phyloP scores from a whole-genome alignment of 2,797 vertebrate genomes.

The Antrozous pallidus region DNA sequence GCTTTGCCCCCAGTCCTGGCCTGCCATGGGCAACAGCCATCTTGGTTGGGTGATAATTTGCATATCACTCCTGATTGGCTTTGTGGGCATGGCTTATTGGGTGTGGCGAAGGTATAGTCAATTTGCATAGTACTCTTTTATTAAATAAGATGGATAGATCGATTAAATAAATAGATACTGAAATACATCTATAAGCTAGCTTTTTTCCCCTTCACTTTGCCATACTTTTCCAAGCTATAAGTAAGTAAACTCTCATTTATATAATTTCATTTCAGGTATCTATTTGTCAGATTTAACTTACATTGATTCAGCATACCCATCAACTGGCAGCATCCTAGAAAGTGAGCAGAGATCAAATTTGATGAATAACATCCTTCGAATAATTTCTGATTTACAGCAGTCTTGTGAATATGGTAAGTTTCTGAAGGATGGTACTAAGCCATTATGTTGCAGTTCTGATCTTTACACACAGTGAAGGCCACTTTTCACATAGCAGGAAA shows the following conservation, averaged over 20 bases:
- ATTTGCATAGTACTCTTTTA: too few relatives aligned
- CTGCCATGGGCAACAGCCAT: too few relatives aligned
- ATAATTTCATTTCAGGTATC: slow-evolving; percentile 88
- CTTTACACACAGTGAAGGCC: not conserved
- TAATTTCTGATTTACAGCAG: slow-evolving; percentile 98
- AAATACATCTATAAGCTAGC: not conserved
- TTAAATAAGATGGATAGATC: too few relatives aligned
- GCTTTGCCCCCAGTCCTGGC: too few relatives aligned
- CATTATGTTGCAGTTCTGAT: not conserved
- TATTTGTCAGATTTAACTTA: slow-evolving; percentile 98
- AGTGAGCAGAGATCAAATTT: slow-evolving; percentile 97
- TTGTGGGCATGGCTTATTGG: too few relatives aligned
- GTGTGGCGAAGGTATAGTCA: too few relatives aligned
- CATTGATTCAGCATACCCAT: slow-evolving; percentile 97
- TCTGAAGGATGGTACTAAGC: not conserved
- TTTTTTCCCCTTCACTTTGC: not conserved
- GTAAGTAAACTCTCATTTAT: slow-evolving; percentile 45
- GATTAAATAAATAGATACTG: not conserved
- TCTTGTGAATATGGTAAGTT: slow-evolving; percentile 95
- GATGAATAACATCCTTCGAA: slow-evolving; percentile 99
- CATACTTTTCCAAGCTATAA: not conserved
- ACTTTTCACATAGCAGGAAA: not conserved
- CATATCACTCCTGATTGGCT: too few relatives aligned
- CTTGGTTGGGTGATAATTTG: too few relatives aligned
- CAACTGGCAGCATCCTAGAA: slow-evolving; percentile 98